Conservation (phyloP, 2,113 vertebrate genomes). For the Scatophagus argus region DNA sequence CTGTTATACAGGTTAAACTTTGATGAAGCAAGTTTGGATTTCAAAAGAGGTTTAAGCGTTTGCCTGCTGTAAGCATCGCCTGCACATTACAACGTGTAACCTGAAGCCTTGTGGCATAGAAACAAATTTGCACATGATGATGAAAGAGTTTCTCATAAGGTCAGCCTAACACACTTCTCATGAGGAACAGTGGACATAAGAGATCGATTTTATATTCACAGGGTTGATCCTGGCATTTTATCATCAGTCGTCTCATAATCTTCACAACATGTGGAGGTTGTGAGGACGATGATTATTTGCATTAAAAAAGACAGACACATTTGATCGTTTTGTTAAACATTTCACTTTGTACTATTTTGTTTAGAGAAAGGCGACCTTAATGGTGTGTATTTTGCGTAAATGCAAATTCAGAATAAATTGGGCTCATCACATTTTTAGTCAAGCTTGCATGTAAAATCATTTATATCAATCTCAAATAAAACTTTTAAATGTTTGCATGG, state of each 20-base stretch:
- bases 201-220: conserved; percentile 13
- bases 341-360: conserved; percentile 68
- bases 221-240: conserved; percentile 34
- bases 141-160: conserved; percentile 59
- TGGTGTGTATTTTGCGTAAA: conserved; percentile 57
- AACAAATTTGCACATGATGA: conserved; percentile 49
- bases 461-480: conserved; percentile 40
- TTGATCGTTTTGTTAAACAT: conserved; percentile 66
- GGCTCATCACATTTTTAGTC: conserved; percentile 32
- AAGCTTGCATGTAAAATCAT: conserved; percentile 26
- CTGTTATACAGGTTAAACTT: conserved; percentile 18
- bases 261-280: too few relatives aligned
- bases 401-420: conserved; percentile 69
- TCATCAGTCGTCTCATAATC: conserved; percentile 26
- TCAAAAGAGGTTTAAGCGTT: conserved; percentile 18
- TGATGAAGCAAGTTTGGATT: conserved; percentile 27
- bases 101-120: conserved; percentile 33
- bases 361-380: conserved; percentile 53
- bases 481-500: conserved; percentile 28
- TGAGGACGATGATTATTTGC: too few relatives aligned
- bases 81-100: conserved; percentile 44
- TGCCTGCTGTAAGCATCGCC: conserved; percentile 41
- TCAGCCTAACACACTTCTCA: conserved; percentile 41
- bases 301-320: conserved; percentile 51
- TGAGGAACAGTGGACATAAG: conserved; percentile 34